Evolutionary conservation across 2,888 invertebrate species (phyloP), one percentile per base, ranked within the genome.

Genomic region (Morpho achilles): DNA sequence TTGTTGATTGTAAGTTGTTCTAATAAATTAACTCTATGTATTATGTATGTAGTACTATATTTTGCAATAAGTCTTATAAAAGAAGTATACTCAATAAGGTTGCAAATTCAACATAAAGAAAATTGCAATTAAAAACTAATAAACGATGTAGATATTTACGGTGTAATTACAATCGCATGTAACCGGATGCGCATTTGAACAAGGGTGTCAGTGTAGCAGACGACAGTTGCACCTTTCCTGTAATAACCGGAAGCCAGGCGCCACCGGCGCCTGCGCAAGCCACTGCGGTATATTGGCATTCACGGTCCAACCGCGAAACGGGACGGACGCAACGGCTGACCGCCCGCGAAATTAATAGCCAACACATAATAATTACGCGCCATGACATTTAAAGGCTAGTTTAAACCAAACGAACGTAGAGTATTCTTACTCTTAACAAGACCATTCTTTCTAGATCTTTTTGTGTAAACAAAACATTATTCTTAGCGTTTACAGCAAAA

Each of bases 161-260:
- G n/a, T 6, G n/a, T 55, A 50, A 55, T 55, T 58, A 50, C 53
- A 61, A 53, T 49, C 9, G 44, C 53, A 56, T 56, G 50, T 60
- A 53, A 59, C 42, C 56, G 56, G 60, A 61, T 54, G 50, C 59
- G 57, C 63, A 58, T 52, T 59, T 63, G 58, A 68, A 77, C 76
- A 78, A 75, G 76, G 72, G 70, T 72, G 74, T 76, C 74, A 76
- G 74, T 82, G 81, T 72, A 72, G 77, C 77, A 76, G 72, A 82
- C 82, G 83, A 79, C 79, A 68, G 67, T 79, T 85, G 85, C 87
- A 87, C 86, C 85, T 65, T 84, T 87, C 87, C 87, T 81, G 73
- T 73, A 71, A 68, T 62, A 69, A 69, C 73, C 84, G 87, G 87
- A 88, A 86, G 85, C 75, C 75, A 76, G 78, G 77, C 84, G 85